These are phyloP conservation scores for Drosophila anomelani DNA, from an alignment of 2,888 invertebrate species.

Conservation along the genomic window DNA sequence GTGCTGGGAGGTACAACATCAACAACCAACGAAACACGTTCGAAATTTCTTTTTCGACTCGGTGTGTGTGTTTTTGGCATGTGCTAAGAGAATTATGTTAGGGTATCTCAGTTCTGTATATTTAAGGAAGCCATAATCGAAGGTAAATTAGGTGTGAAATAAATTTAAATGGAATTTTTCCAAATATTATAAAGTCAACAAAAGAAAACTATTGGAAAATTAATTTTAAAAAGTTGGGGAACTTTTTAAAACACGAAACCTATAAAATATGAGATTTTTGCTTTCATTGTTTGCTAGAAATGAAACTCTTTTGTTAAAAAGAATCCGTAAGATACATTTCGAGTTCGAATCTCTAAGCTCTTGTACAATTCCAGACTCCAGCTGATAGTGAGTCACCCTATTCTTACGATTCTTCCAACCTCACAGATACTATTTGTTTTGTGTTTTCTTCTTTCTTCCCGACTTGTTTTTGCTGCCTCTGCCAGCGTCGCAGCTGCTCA, in stretches of 20 bases:
- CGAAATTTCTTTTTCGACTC: slow-evolving; percentile 43
- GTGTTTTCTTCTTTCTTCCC: slow-evolving; percentile 47
- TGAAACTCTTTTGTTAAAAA: not conserved
- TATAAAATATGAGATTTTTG: no score
- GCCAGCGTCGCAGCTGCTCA: slow-evolving; percentile 32
- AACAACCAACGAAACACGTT: slow-evolving; percentile 33
- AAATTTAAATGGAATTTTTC: not conserved
- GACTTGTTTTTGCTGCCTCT: slow-evolving; percentile 46
- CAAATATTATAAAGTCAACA: not conserved
- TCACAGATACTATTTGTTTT: slow-evolving; percentile 40
- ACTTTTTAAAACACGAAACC: not conserved
- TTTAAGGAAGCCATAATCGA: slow-evolving; percentile 4
- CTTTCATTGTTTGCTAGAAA: not conserved
- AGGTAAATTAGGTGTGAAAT: slow-evolving; percentile 7
- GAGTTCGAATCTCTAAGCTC: no score
- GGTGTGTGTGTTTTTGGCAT: slow-evolving; percentile 31
- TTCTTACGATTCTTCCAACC: slow-evolving; percentile 18
- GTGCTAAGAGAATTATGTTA: slow-evolving; percentile 32
- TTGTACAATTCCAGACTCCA: slow-evolving; percentile 14
- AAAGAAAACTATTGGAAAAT: not conserved
- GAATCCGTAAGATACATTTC: no score
- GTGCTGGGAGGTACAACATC: slow-evolving; percentile 30
- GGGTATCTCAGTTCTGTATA: slow-evolving; percentile 22
- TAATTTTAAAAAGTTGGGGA: not conserved
- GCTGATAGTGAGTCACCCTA: slow-evolving; percentile 33